Conservation (phyloP, 2,113 vertebrate species). For the Hyperoodon ampullatus region DNA sequence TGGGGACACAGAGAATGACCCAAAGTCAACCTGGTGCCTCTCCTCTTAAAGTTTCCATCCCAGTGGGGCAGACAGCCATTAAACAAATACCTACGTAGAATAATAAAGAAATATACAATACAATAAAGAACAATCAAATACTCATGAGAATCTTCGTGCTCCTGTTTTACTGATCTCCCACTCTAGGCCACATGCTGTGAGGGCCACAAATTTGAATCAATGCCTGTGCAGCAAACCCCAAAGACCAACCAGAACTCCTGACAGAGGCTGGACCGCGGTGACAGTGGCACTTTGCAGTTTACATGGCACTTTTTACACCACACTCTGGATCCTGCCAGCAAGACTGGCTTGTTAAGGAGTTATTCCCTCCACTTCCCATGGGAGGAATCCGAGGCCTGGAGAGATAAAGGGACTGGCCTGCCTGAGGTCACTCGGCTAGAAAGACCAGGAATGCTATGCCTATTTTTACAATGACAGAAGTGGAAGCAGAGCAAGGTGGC, state of each 20-base stretch:
- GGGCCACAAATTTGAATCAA: background rate
- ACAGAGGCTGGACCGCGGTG: background rate
- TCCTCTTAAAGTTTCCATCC: background rate
- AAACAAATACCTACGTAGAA: background rate
- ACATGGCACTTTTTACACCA: background rate
- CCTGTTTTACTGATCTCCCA: background rate
- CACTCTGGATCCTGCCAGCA: background rate
- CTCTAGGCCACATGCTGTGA: background rate
- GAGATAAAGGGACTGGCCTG: background rate
- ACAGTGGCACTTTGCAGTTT: background rate
- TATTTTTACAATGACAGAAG: background rate
- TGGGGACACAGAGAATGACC: background rate
- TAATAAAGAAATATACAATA: background rate
- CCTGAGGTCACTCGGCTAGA: background rate
- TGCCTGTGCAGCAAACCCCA: background rate
- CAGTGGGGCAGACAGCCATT: background rate
- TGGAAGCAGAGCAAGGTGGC: background rate
- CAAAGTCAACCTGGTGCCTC: background rate
- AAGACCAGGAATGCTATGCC: background rate
- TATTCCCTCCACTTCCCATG: background rate
- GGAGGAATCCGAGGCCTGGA: background rate
- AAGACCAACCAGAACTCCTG: background rate
- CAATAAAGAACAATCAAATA: background rate
- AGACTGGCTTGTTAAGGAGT: background rate
- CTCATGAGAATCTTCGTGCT: background rate